A percentile compares a stretch with the other conserved stretches of the same genome.
Conservation (phyloP, 2,888 invertebrate genomes). For the Selenia dentaria region DNA sequence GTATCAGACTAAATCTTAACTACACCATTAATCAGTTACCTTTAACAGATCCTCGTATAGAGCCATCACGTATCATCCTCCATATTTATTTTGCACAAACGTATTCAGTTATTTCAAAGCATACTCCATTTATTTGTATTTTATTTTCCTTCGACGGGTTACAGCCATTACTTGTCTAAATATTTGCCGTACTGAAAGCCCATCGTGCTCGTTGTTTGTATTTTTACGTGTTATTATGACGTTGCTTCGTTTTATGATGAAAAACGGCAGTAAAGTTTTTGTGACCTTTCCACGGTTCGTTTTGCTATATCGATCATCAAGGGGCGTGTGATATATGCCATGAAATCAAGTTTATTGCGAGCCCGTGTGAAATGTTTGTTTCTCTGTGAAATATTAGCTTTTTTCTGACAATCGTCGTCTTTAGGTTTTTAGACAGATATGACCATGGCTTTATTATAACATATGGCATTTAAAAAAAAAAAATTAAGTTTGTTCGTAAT, state of each 20-base stretch:
- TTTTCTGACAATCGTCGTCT: no score
- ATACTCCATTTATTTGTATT: constrained; percentile 49
- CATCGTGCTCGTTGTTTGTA: constrained; percentile 48
- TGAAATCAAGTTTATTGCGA: constrained; percentile 10
- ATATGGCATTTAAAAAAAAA: no score
- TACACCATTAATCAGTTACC: no score
- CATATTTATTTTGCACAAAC: constrained; percentile 34
- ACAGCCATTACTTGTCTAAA: constrained; percentile 66
- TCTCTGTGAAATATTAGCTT: no score
- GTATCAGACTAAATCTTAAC: no score
- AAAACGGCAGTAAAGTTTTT: constrained; percentile 17
- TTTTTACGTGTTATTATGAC: constrained; percentile 47
- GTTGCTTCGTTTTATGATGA: constrained; percentile 36
- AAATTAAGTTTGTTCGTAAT: no score
- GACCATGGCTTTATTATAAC: no score
- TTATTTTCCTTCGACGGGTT: constrained; percentile 50
- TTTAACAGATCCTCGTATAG: no score
- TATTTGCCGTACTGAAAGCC: constrained; percentile 63
- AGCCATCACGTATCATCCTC: constrained; percentile 29
- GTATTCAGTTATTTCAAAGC: constrained; percentile 50
- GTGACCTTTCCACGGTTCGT: constrained; percentile 11
- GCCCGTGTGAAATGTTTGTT: not conserved
- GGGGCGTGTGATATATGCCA: constrained; percentile 17
- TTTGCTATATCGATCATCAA: constrained; percentile 15
- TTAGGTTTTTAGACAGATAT: no score